Conservation (phyloP, 2,797 vertebrate species). For the Sphaeramia orbicularis region DNA sequence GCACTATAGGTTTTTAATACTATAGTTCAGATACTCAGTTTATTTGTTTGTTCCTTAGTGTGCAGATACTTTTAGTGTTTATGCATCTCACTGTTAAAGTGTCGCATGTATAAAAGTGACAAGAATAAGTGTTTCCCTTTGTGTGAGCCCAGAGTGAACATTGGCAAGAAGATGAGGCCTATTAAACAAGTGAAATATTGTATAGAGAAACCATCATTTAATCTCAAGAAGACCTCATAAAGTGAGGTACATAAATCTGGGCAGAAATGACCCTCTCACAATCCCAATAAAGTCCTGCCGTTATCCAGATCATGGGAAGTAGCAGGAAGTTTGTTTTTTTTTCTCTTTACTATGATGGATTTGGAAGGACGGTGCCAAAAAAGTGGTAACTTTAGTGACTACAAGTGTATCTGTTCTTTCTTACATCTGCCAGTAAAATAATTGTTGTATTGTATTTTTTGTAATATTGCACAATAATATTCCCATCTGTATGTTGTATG, state of each 20-base stretch:
- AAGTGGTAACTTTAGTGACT: conserved; percentile 4
- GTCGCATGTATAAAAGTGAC: conserved; percentile 20
- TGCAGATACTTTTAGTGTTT: conserved; percentile 4
- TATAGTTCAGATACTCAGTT: neutral
- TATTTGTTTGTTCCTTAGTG: conserved; percentile 24
- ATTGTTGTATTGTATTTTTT: too few species aligned
- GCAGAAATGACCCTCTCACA: conserved; percentile 43
- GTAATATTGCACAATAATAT: too few species aligned
- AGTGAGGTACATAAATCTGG: conserved; percentile 54
- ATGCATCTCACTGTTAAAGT: conserved; percentile 1
- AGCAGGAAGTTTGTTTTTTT: conserved; percentile 10
- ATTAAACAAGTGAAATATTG: conserved; percentile 61
- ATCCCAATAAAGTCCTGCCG: conserved; percentile 42
- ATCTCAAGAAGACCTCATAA: conserved; percentile 57
- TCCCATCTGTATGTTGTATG: too few species aligned
- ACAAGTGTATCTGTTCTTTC: neutral
- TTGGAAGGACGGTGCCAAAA: conserved; percentile 20
- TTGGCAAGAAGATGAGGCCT: conserved; percentile 10
- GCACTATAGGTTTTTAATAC: neutral
- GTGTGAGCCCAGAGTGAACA: conserved; percentile 2
- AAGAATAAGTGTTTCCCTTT: conserved; percentile 13
- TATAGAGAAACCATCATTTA: conserved; percentile 43
- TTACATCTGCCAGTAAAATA: too few species aligned
- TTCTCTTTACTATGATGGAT: conserved; percentile 30
- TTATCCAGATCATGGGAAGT: conserved; percentile 41